Conservation (phyloP, 2,113 vertebrate species). For the Arizona elegans region DNA sequence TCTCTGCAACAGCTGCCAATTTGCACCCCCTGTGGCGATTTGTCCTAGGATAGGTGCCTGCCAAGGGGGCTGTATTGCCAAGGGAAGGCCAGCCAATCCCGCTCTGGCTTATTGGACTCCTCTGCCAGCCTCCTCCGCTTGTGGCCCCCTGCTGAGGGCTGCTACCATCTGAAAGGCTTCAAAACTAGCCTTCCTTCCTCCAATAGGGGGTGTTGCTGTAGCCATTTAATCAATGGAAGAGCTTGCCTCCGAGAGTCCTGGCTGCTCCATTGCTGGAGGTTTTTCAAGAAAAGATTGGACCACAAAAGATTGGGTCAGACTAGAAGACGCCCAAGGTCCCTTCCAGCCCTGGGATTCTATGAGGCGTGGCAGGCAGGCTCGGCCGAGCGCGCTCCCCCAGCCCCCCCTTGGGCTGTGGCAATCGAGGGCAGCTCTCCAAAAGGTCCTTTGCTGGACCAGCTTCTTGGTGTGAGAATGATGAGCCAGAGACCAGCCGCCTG, state of each 20-base stretch:
- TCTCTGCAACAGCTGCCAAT: background rate
- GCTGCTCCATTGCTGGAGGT: background rate
- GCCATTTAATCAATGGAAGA: background rate
- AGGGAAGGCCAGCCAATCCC: slow-evolving; percentile 30
- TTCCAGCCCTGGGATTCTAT: background rate
- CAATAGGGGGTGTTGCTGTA: background rate
- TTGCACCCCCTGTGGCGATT: background rate
- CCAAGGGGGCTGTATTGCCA: background rate
- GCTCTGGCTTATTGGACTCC: slow-evolving; percentile 9
- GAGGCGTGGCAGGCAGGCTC: slow-evolving; percentile 19
- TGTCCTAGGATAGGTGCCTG: background rate
- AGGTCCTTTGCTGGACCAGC: slow-evolving; percentile 29
- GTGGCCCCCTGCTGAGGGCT: slow-evolving; percentile 75
- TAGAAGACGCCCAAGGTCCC: background rate
- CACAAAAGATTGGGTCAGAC: no score
- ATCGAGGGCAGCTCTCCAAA: slow-evolving; percentile 47
- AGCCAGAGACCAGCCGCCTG: background rate
- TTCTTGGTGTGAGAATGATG: background rate
- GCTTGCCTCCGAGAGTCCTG: no score
- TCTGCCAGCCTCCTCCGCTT: background rate
- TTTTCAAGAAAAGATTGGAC: background rate
- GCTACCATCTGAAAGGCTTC: slow-evolving; percentile 40
- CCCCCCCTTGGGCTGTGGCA: slow-evolving; percentile 42
- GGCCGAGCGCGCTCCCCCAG: background rate
- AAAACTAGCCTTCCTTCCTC: background rate